These are phyloP conservation scores for Hippoglossus stenolepis DNA, from an alignment of 2,113 vertebrate genomes.

Conservation along the genomic window DNA sequence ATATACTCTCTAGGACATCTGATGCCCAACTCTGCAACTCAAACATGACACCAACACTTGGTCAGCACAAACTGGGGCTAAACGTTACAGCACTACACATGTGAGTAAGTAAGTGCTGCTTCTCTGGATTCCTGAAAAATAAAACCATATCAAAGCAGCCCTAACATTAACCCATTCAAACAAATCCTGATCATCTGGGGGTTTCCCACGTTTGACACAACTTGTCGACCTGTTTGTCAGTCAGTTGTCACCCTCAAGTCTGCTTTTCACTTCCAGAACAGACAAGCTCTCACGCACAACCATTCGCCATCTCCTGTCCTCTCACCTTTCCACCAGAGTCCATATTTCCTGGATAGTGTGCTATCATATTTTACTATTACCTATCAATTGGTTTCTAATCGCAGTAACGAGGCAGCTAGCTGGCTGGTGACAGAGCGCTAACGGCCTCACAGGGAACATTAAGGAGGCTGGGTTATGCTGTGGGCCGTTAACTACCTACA, in stretches of 20 bases:
- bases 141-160: constrained; percentile 16
- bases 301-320: constrained; percentile 45
- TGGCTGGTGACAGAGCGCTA: constrained; percentile 86
- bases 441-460: constrained; percentile 88
- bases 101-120: not conserved
- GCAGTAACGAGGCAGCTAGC: constrained; percentile 85
- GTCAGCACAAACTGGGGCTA: no score
- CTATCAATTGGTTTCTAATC: constrained; percentile 90
- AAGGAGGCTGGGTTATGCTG: constrained; percentile 87
- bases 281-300: constrained; percentile 11
- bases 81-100: no score
- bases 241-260: constrained; percentile 13
- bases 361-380: constrained; percentile 88
- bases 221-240: not conserved
- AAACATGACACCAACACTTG: no score
- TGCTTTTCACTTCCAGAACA: not conserved
- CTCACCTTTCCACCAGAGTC: constrained; percentile 76
- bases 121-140: not conserved
- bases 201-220: not conserved
- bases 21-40: no score
- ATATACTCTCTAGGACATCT: no score
- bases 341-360: constrained; percentile 81
- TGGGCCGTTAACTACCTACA: constrained; percentile 90
- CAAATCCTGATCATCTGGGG: not conserved
- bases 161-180: not conserved